Conservation (phyloP, 2,797 vertebrate species). For the Argentina silus region DNA sequence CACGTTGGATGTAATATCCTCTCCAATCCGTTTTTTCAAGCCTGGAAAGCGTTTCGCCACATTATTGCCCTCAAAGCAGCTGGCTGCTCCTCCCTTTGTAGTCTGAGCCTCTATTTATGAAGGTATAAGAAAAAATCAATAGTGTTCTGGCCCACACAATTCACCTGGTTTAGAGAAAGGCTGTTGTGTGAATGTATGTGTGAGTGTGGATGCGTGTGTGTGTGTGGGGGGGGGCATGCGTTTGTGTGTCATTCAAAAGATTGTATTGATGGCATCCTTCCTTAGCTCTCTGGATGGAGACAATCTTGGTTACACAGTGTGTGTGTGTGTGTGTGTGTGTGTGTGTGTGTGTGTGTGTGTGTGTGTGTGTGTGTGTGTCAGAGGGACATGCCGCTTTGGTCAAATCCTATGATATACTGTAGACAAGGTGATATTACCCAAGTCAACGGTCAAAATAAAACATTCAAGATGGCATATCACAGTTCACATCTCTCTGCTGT, state of each 20-base stretch:
- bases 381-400: neutral
- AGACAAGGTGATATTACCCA: neutral
- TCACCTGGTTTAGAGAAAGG: conserved; percentile 9
- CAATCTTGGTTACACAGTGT: neutral
- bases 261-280: neutral
- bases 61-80: neutral
- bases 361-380: neutral
- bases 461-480: neutral
- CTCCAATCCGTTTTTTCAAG: conserved; percentile 12
- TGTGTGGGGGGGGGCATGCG: neutral
- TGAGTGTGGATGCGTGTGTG: neutral
- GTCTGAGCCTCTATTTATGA: conserved; percentile 15
- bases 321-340: conserved; percentile 1
- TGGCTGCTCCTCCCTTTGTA: conserved; percentile 4
- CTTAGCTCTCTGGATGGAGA: neutral
- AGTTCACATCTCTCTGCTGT: neutral
- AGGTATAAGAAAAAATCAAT: conserved; percentile 13
- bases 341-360: conserved; percentile 2
- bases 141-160: conserved; percentile 6
- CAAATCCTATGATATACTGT: neutral
- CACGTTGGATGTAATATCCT: conserved; percentile 13
- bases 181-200: neutral
- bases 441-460: neutral
- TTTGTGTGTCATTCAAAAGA: neutral
- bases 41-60: conserved; percentile 1